Evolutionary conservation across 2,888 invertebrate genomes (phyloP), one percentile per base, ranked within the genome.

Genomic region (Brachyptera putata): DNA sequence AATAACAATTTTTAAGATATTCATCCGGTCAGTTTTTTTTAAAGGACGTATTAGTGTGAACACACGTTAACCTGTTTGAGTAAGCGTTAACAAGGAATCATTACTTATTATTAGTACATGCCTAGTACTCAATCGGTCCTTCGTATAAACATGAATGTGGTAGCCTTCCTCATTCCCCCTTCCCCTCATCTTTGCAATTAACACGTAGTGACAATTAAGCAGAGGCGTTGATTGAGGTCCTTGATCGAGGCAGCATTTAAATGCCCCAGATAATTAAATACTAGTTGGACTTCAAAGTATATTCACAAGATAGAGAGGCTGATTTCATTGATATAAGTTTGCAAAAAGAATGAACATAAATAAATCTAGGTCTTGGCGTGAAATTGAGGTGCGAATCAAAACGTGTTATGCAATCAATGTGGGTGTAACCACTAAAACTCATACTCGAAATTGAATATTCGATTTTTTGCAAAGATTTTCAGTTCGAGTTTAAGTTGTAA

Each of bases 371-470:
- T 39, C 43, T 37, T 16, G 16, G 18, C 18, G 43, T 43, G 43
- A 43, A 4, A 18, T 43, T 30, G 18, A 43, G 18, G 43, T 43
- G 43, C 18, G 14, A 43, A 43, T 43, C 43, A 18, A 43, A 43
- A 43, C 43, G 16, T 43, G 43, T 43, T 43, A 16, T 5, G 43
- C 16, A 43, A 43, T 43, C 3, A 16, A 30, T 30, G 57, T 49
- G 46, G 46, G 49, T 34, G 48, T 36, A 46, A 48, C 13, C 18
- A 36, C 43, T 58, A 48, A 48, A 58, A 58, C 34, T 58, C 48
- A 58, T 48, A 34, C 57, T 48, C 49, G 16, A 18, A 48, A 48
- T 21, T 48, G 57, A 49, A 36, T 58, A 43, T 43, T 43, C 30
- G 30, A n/a, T n/a, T n/a, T n/a, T n/a, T n/a, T n/a, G n/a, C n/a